Base-by-base conservation (phyloP, 2,113 vertebrate genomes). In the Peromyscus californicus region DNA sequence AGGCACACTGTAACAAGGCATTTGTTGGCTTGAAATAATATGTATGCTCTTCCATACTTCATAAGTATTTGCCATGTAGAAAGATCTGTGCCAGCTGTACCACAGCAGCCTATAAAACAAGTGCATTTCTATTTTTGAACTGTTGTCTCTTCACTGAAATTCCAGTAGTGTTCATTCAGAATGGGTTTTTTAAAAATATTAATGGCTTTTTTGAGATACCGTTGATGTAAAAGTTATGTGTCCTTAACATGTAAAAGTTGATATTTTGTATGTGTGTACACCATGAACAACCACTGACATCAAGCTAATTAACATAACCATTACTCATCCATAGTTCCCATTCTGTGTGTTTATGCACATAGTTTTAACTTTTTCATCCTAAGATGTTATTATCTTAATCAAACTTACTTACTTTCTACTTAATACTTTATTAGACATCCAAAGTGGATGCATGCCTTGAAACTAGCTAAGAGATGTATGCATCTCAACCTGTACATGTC, bases 381-480 rank as follows among this genome's bases (percentile, higher is more conserved):
- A 74, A 95, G 92, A 79, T 75, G 69, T 80, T 93, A n/a, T 67
- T 89, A 69, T 90, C 26, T 7, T 75, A 39, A 12, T 80, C 4
- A 7, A 96, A 61, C 26, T 93, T 94, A 8, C 65, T 94, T 84
- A 59, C 79, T 94, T 93, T 57, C 19, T 91, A 31, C 59, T 95
- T 87, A 61, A 51, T 83, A n/a, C 26, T 92, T 93, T 29, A 48
- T 19, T 65, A 90, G 78, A 92, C 48, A 69, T 45, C 5, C 21
- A 19, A 33, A 92, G 79, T 89, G 24, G 3, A 57, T 39, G 54
- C 17, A 39, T 31, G 48, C 17, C 12, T 89, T 89, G 82, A 69
- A 72, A 33, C 33, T 90, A 16, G 29, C 19, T 75, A 63, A 94
- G 42, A 89, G 67, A 63, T 83, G 57, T 16, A 67, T 54, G 15